Conservation (phyloP, 2,888 invertebrate species). For the Meteorus colon region DNA sequence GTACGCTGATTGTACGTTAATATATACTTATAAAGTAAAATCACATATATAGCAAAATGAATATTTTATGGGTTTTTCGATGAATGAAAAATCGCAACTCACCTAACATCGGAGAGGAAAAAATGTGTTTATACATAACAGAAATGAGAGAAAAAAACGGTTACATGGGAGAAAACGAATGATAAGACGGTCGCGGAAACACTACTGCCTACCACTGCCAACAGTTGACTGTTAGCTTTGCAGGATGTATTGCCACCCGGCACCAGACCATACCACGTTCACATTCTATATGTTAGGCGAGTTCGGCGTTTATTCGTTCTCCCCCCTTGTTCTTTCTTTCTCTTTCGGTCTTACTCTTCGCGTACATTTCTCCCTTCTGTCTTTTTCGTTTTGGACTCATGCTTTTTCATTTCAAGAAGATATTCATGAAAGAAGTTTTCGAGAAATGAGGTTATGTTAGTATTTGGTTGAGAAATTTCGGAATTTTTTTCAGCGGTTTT, state of each 20-base stretch:
- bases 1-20: not conserved
- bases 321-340: constrained; percentile 14
- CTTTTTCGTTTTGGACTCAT: not conserved
- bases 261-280: constrained; percentile 16
- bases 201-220: constrained; percentile 31
- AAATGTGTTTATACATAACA: not conserved
- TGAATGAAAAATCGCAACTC: not conserved
- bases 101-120: not conserved
- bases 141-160: constrained; percentile 4
- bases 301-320: constrained; percentile 21
- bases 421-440: no score
- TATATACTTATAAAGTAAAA: not conserved
- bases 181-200: constrained; percentile 3
- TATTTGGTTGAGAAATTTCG: no score
- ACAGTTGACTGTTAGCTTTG: constrained; percentile 42
- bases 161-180: constrained; percentile 25
- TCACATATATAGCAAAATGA: not conserved
- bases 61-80: no score
- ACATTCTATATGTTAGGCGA: not conserved
- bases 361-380: not conserved
- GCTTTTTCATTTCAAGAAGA: not conserved
- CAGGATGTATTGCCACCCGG: constrained; percentile 24
- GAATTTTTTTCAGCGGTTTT: no score
- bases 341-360: not conserved
- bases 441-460: no score